These are phyloP conservation scores for Cyprinella venusta DNA, from an alignment of 2,797 vertebrate species.

Conservation along the genomic window DNA sequence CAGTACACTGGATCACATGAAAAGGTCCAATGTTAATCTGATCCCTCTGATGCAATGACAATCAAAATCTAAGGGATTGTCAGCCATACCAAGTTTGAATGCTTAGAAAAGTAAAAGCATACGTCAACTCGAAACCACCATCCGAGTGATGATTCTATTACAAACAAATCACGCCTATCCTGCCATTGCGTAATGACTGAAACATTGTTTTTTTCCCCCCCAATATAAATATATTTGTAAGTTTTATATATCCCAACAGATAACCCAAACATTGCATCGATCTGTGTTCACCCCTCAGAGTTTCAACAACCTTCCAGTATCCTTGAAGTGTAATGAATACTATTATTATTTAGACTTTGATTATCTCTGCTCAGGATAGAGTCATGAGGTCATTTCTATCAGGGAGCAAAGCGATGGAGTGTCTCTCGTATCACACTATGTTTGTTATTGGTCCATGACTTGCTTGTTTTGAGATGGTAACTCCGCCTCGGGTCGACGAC, in stretches of 20 bases:
- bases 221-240: neutral
- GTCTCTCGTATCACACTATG: constrained; percentile 65
- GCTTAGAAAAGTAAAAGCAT: neutral
- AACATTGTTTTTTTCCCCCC: neutral
- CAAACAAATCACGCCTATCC: neutral
- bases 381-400: constrained; percentile 55
- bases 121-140: neutral
- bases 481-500: constrained; percentile 73
- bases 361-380: constrained; percentile 39
- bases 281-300: constrained; percentile 1
- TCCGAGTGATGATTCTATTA: neutral
- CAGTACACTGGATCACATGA: constrained; percentile 2
- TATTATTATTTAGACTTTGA: constrained; percentile 59
- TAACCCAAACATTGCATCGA: constrained; percentile 23
- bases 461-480: constrained; percentile 69
- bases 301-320: constrained; percentile 31
- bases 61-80: neutral
- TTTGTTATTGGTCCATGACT: constrained; percentile 73
- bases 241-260: neutral
- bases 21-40: constrained; percentile 3
- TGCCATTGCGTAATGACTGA: constrained; percentile 12
- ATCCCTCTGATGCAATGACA: neutral
- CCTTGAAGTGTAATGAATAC: constrained; percentile 55
- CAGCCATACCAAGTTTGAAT: neutral
- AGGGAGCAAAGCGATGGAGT: constrained; percentile 33